Base-by-base conservation (phyloP, 1,140 invertebrate species). In the Drosophila setifemur region DNA sequence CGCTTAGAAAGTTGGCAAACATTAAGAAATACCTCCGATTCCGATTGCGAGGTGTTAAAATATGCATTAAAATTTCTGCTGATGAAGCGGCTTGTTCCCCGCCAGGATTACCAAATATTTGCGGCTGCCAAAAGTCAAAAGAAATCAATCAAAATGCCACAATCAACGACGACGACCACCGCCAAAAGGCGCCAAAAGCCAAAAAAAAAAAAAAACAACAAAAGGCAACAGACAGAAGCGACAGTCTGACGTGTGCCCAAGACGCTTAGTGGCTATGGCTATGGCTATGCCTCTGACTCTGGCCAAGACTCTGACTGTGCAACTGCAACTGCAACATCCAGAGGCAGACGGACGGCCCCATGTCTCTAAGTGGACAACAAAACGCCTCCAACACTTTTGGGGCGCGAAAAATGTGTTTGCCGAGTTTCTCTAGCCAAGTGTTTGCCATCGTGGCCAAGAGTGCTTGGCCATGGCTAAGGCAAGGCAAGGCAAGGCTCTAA, bases 61-160 rank as follows among this genome's bases (percentile, higher is more conserved):
- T 86, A 87, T 86, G 72, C 81, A 86, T 86, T 86, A 76, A 81
- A 81, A 76, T 69, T n/a, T n/a, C n/a, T 81, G 75, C 81, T 86
- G 81, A 86, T 86, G 81, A 81, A 69, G 68, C 81, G 61, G 64
- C 81, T 69, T 85, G 79, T 74, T 67, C 60, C 61, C 63, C 85
- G 69, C 43, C 73, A 57, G 79, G 81, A 85, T 81, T 85, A 85
- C 81, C 79, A 85, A 85, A 86, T 86, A 81, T 86, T 85, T 86
- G 75, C 67, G 75, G 83, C 75, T 86, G 43, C 82, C 78, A 86
- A 71, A 86, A 86, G 81, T 86, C 75, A 86, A 76, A 86, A 86
- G 81, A 86, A 86, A 86, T 86, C 81, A 86, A 86, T 86, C 81
- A 86, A 86, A 86, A 86, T 86, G 81, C 81, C 81, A 86, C 76